These are phyloP conservation scores for Triplophysa tibetana DNA, from an alignment of 2,113 vertebrate species.

Conservation along the genomic window DNA sequence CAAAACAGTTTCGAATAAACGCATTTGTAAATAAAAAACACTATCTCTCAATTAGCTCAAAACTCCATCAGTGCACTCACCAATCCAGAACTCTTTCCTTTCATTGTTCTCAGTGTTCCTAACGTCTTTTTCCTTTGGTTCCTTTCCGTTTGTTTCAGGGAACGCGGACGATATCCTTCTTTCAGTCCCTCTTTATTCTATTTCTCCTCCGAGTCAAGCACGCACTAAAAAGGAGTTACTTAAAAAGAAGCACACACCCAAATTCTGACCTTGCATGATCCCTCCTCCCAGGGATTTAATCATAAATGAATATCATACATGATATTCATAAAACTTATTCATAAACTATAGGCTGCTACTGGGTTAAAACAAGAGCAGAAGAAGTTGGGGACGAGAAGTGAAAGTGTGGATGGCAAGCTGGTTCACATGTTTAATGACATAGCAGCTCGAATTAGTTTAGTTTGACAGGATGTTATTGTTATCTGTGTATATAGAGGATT, in stretches of 20 bases:
- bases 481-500: background rate
- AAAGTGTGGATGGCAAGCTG: background rate
- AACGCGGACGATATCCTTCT: background rate
- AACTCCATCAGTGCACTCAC: background rate
- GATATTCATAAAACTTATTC: background rate
- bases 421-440: background rate
- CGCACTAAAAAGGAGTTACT: constrained; percentile 2
- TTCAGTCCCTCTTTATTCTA: background rate
- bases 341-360: background rate
- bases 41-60: background rate
- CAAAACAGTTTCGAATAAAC: background rate
- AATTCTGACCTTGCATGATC: background rate
- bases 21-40: background rate
- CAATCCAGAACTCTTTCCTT: background rate
- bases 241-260: constrained; percentile 20
- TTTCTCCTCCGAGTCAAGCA: background rate
- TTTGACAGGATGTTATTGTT: background rate
- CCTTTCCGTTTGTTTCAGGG: background rate
- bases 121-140: background rate
- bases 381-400: too few relatives aligned
- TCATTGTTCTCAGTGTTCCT: constrained; percentile 1
- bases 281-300: background rate
- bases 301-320: background rate
- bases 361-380: too few relatives aligned
- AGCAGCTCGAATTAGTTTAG: background rate